These are phyloP conservation scores for Strix uralensis DNA, from an alignment of 2,113 vertebrate genomes.

Conservation along the genomic window DNA sequence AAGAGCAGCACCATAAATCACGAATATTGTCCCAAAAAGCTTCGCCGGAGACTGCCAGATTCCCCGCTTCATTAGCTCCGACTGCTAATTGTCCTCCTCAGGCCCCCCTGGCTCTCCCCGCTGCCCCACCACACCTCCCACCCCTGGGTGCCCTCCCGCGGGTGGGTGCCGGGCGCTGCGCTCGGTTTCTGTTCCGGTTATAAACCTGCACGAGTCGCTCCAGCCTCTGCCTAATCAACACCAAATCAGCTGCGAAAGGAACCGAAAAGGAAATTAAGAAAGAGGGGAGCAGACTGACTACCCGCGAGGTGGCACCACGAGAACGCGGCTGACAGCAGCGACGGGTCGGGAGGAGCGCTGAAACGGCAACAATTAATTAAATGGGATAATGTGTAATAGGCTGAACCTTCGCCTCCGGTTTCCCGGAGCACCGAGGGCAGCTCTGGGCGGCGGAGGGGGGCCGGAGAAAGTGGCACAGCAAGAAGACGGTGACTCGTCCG, in stretches of 20 bases:
- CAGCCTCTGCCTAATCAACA: fast-evolving
- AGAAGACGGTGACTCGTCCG: too few relatives aligned
- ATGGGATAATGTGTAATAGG: fast-evolving
- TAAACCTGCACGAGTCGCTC: fast-evolving
- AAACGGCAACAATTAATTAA: fast-evolving
- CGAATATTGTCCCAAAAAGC: fast-evolving
- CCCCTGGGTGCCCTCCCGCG: too few relatives aligned
- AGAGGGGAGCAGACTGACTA: fast-evolving
- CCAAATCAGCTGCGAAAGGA: fast-evolving
- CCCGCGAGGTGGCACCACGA: slow-evolving; percentile 52
- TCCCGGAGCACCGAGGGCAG: background rate
- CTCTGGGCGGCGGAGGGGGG: too few relatives aligned
- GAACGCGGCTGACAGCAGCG: background rate
- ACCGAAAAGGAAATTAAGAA: fast-evolving
- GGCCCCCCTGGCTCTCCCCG: too few relatives aligned
- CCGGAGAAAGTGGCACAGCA: background rate
- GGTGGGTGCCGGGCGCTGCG: background rate
- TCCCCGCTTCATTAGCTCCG: background rate
- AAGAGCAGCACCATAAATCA: background rate
- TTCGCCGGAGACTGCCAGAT: too few relatives aligned
- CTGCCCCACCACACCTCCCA: background rate
- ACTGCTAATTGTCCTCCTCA: background rate
- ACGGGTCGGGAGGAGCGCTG: background rate
- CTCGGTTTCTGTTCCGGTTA: background rate
- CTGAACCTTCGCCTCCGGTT: fast-evolving